phyloP scores from a whole-genome alignment of 2,888 invertebrate genomes.

The Neelides folsomi region DNA sequence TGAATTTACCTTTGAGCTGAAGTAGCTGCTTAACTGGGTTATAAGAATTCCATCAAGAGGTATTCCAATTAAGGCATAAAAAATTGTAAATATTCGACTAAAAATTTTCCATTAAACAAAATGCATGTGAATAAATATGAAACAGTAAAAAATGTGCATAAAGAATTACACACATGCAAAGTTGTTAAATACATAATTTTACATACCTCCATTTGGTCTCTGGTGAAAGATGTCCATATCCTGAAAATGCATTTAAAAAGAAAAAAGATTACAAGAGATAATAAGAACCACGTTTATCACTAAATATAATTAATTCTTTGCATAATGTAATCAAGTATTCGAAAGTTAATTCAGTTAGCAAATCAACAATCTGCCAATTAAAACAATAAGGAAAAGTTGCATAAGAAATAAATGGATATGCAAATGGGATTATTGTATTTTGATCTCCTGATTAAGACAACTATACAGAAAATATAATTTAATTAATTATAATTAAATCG shows the following conservation, averaged over 20 bases:
- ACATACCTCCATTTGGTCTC: constrained; percentile 51
- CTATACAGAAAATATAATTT: too few relatives aligned
- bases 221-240: constrained; percentile 80
- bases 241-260: constrained; percentile 40
- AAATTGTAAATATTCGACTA: constrained; percentile 68
- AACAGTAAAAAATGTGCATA: too few relatives aligned
- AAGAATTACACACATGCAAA: too few relatives aligned
- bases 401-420: neutral
- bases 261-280: too few relatives aligned
- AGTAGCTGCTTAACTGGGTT: constrained; percentile 71
- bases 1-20: constrained; percentile 62
- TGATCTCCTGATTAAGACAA: too few relatives aligned
- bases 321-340: too few relatives aligned
- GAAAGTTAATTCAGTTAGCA: neutral
- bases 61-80: constrained; percentile 73
- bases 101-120: too few relatives aligned
- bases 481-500: too few relatives aligned
- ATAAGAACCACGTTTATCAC: too few relatives aligned
- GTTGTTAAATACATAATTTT: too few relatives aligned
- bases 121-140: too few relatives aligned
- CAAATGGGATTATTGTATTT: neutral
- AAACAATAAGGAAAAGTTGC: neutral
- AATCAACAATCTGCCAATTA: neutral
- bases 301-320: too few relatives aligned
- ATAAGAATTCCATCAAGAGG: constrained; percentile 64